These are phyloP conservation scores for Eucera pruinosa DNA, from an alignment of 2,888 invertebrate species.

Conservation along the genomic window DNA sequence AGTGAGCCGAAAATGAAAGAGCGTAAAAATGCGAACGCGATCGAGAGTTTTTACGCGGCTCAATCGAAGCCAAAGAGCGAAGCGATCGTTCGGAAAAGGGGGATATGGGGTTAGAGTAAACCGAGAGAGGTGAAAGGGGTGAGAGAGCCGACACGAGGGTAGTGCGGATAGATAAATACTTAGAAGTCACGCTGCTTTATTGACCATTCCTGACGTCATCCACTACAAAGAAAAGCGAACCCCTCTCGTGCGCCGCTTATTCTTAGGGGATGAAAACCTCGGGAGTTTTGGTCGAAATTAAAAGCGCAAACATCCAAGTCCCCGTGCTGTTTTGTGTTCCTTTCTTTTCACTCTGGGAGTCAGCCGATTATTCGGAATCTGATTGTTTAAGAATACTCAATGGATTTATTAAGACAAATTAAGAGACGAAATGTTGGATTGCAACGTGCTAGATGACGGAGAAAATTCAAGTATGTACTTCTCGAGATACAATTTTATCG, in stretches of 20 bases:
- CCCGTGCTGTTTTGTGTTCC: neutral
- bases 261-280: constrained; percentile 23
- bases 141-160: constrained; percentile 51
- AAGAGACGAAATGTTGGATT: too few species aligned
- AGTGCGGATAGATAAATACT: constrained; percentile 40
- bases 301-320: constrained; percentile 14
- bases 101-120: constrained; percentile 64
- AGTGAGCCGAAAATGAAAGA: constrained; percentile 83
- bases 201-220: constrained; percentile 51
- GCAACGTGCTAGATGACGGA: too few species aligned
- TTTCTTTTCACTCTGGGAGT: neutral
- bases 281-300: constrained; percentile 21
- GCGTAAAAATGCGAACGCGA: constrained; percentile 82
- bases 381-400: neutral
- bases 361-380: neutral
- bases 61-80: constrained; percentile 66
- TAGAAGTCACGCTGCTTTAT: constrained; percentile 53
- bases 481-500: too few species aligned
- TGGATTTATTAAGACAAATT: neutral
- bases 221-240: constrained; percentile 35
- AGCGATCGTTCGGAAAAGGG: constrained; percentile 72
- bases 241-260: constrained; percentile 5
- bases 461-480: too few species aligned
- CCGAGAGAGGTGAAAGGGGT: constrained; percentile 58
- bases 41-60: constrained; percentile 80